Evolutionary conservation across 2,113 vertebrate species (phyloP), one percentile per base, ranked within the genome.

Genomic region (Cichladusa arquata): DNA sequence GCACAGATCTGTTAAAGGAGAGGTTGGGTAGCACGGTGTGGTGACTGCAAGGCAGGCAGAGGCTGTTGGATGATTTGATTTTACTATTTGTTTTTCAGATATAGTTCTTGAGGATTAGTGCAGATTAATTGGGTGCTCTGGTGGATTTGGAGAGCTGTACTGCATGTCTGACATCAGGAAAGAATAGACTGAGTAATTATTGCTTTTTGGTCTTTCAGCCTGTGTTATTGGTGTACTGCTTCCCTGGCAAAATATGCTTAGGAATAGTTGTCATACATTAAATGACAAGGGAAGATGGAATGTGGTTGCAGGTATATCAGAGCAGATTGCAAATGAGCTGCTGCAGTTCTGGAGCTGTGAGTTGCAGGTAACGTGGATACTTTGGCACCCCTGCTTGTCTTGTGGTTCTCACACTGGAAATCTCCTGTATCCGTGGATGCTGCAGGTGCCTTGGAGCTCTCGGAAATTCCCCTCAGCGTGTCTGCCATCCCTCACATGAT

Each of bases 291-390:
- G 45, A 76, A 92, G 76, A 84, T 69, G 82, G 66, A 92, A 57
- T 81, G 80, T 81, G 86, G 62, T 93, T 90, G 93, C 93, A 90
- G 93, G 56, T 86, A 8, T 81, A 76, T 81, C 51, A 23, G 80
- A 88, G 72, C 90, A 78, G 92, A 76, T 90, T 93, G 94, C 88
- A 96, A 88, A 94, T 93, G 31, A 92, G 92, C 9, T 76, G 92
- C 95, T 96, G 94, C 94, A 96, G 94, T 76, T 76, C 53, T 92
- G 64, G 80, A 92, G 90, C 90, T 66, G 71, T 33, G 76, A 91
- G 66, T 85, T 25, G 86, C 88, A 42, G 82, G 71, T 90, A 78
- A 28, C 2, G 60, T 4, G 80, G 91, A 7, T 48, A 29, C 72
- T 92, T 78, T 0, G 19, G 86, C 80, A 66, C 81, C 36, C 2